phyloP scores from a whole-genome alignment of 2,113 vertebrate species.

The Pterocles orientalis region DNA sequence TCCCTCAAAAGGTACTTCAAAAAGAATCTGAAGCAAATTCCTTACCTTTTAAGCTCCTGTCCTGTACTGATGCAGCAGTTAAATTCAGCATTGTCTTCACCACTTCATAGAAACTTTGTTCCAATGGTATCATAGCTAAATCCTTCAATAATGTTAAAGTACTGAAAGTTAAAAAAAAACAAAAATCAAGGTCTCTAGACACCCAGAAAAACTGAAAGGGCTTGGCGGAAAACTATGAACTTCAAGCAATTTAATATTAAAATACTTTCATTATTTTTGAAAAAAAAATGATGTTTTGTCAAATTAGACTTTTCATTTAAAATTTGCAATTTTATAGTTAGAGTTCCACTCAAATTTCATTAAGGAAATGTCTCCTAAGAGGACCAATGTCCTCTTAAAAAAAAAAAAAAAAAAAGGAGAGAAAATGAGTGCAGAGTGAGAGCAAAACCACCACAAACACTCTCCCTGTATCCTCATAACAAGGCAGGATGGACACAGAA shows the following conservation, averaged over 20 bases:
- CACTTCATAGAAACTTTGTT: not conserved
- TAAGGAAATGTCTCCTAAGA: not conserved
- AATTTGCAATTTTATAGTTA: not conserved
- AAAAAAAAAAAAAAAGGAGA: not conserved
- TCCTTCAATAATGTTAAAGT: conserved; percentile 53
- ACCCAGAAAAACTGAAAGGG: not conserved
- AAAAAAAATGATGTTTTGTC: not conserved
- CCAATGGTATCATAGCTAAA: conserved; percentile 3
- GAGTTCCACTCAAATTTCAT: not conserved
- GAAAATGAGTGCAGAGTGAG: not conserved
- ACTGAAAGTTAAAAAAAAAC: conserved; percentile 38
- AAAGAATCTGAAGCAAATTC: not conserved
- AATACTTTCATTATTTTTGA: not conserved
- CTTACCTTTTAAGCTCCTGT: not conserved
- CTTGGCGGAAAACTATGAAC: not conserved
- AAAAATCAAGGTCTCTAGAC: not conserved
- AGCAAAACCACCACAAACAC: not conserved
- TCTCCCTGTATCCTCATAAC: not conserved
- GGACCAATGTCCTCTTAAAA: not conserved
- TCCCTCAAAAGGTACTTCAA: not conserved
- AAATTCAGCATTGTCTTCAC: conserved; percentile 50
- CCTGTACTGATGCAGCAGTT: not conserved
- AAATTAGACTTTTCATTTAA: not conserved
- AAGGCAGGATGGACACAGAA: not conserved
- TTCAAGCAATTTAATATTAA: not conserved